A percentile compares a stretch with the other conserved stretches of the same genome.
Conservation (phyloP, 2,113 vertebrate genomes). For the Salvelinus namaycush region DNA sequence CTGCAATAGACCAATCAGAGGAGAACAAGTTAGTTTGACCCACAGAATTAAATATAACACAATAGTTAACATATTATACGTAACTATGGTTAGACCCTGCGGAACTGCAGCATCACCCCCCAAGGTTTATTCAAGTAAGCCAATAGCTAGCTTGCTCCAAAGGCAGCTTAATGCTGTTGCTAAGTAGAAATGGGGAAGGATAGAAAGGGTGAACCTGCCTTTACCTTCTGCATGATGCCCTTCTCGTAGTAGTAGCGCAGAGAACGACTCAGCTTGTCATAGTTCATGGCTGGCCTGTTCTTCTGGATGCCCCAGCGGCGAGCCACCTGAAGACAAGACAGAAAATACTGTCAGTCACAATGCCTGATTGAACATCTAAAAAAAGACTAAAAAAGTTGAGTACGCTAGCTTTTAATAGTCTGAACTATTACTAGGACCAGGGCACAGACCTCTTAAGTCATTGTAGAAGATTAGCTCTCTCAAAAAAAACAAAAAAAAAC, state of each 20-base stretch:
- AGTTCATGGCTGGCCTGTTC: conserved; percentile 97
- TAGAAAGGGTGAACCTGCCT: conserved; percentile 57
- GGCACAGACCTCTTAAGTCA: not conserved
- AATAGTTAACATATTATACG: not conserved
- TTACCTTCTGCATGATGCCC: conserved; percentile 98
- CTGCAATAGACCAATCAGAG: conserved; percentile 56
- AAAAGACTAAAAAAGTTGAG: too few species aligned
- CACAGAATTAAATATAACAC: too few species aligned
- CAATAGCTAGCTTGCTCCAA: not conserved
- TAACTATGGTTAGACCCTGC: not conserved
- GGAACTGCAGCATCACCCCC: not conserved
- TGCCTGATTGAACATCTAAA: too few species aligned
- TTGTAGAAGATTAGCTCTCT: too few species aligned
- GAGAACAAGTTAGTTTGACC: not conserved
- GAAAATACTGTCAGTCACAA: not conserved
- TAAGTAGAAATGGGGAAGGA: not conserved
- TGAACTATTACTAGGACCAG: not conserved
- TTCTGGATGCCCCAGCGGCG: conserved; percentile 98
- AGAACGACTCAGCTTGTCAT: conserved; percentile 96
- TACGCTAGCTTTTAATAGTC: too few species aligned
- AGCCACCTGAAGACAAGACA: conserved; percentile 79
- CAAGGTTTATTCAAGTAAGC: conserved; percentile 7
- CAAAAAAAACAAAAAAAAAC: too few species aligned
- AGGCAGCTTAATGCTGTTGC: not conserved
- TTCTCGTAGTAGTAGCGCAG: conserved; percentile 98